Evolutionary conservation across 2,797 vertebrate genomes (phyloP).

Genomic region (Carcharodon carcharias): DNA sequence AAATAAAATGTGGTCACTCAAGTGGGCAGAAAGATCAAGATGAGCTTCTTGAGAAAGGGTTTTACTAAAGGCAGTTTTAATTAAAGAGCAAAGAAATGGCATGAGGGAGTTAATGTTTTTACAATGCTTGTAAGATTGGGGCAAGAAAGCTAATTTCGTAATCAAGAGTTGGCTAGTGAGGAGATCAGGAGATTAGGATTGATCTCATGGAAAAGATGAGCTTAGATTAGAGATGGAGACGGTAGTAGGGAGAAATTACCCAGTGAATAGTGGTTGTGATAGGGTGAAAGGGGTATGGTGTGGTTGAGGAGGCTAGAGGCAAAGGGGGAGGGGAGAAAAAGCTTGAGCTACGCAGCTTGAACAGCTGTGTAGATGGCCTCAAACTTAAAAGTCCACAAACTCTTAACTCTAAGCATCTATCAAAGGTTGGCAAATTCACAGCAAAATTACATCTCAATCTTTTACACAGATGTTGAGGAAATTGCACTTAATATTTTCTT

Average conservation of each 20-base stretch:
- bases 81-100: background rate
- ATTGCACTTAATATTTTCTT: background rate
- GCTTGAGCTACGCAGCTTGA: background rate
- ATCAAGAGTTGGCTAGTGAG: background rate
- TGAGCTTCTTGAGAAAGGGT: background rate
- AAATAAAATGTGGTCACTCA: background rate
- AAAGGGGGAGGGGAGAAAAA: background rate
- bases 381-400: background rate
- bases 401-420: background rate
- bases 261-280: background rate
- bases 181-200: background rate
- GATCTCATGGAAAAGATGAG: background rate
- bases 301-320: background rate
- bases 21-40: background rate
- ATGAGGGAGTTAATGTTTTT: background rate
- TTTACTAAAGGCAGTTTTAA: background rate
- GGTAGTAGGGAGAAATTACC: background rate
- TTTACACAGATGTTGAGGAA: background rate
- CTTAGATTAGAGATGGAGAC: background rate
- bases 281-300: background rate
- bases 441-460: background rate
- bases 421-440: background rate
- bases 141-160: background rate
- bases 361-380: background rate
- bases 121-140: background rate